phyloP scores from a whole-genome alignment of 2,888 invertebrate species.

The Eristalis tenax region DNA sequence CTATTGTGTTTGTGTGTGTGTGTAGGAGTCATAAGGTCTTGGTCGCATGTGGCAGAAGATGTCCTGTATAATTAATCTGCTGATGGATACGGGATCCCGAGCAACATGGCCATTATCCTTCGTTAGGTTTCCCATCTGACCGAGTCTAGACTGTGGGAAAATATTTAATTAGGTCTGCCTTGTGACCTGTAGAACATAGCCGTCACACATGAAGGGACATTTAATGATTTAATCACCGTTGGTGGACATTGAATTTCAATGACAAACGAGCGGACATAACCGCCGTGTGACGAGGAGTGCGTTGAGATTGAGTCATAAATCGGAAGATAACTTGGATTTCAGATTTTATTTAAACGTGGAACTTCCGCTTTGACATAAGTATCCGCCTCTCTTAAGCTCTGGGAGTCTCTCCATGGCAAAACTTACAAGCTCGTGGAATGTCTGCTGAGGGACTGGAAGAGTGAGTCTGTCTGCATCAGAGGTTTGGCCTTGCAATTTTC shows the following conservation, averaged over 20 bases:
- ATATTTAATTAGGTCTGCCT: neutral
- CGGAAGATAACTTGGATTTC: too few relatives aligned
- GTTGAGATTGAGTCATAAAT: too few relatives aligned
- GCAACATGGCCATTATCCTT: neutral
- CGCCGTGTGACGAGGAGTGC: neutral
- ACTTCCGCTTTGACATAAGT: too few relatives aligned
- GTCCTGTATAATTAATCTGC: constrained; percentile 44
- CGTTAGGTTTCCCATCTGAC: neutral
- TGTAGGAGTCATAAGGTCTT: neutral
- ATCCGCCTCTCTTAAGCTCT: too few relatives aligned
- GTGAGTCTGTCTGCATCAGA: too few relatives aligned
- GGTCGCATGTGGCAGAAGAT: constrained; percentile 29
- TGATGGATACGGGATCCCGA: constrained; percentile 19
- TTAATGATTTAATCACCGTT: neutral
- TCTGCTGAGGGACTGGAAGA: too few relatives aligned
- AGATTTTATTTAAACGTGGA: too few relatives aligned
- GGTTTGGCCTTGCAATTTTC: too few relatives aligned
- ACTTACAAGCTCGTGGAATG: too few relatives aligned
- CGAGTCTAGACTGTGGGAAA: constrained; percentile 7
- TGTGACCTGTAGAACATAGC: neutral
- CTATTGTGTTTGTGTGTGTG: neutral
- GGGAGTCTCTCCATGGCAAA: too few relatives aligned
- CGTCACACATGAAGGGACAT: neutral
- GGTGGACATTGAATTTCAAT: neutral
- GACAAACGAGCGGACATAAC: neutral